phyloP scores from a whole-genome alignment of 2,888 invertebrate genomes.

The Tipula unca region DNA sequence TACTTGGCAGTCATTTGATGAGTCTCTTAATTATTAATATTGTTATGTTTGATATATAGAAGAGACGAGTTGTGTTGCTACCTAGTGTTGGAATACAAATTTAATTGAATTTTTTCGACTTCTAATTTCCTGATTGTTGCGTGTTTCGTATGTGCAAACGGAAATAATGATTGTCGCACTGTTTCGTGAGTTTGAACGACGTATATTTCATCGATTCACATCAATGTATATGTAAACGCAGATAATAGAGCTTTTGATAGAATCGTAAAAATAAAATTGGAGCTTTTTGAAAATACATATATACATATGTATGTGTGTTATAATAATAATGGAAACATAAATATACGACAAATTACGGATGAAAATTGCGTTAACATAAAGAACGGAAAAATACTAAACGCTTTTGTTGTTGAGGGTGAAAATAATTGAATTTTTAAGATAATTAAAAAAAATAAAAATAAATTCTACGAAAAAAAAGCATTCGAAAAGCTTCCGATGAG shows the following conservation, averaged over 20 bases:
- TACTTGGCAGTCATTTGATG: neutral
- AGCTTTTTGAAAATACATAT: neutral
- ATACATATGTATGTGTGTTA: neutral
- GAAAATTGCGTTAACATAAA: neutral
- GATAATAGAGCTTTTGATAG: neutral
- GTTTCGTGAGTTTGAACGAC: neutral
- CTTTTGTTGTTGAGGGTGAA: neutral
- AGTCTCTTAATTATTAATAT: neutral
- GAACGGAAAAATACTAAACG: neutral
- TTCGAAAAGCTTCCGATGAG: neutral
- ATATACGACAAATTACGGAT: neutral
- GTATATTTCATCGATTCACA: neutral
- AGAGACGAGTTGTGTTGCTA: neutral
- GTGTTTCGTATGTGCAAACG: neutral
- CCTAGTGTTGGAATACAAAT: neutral
- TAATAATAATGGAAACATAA: neutral
- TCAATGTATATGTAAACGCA: neutral
- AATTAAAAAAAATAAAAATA: neutral
- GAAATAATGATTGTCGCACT: neutral
- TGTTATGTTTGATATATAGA: neutral
- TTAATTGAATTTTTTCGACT: neutral
- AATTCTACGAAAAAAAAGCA: neutral
- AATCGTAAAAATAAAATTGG: neutral
- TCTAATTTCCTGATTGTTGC: neutral
- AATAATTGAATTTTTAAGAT: conserved; percentile 14